Percentiles rank a stretch among this genome's conserved stretches.
These are phyloP conservation scores for Monochamus saltuarius DNA, from an alignment of 1,140 invertebrate species.

Conservation along the genomic window DNA sequence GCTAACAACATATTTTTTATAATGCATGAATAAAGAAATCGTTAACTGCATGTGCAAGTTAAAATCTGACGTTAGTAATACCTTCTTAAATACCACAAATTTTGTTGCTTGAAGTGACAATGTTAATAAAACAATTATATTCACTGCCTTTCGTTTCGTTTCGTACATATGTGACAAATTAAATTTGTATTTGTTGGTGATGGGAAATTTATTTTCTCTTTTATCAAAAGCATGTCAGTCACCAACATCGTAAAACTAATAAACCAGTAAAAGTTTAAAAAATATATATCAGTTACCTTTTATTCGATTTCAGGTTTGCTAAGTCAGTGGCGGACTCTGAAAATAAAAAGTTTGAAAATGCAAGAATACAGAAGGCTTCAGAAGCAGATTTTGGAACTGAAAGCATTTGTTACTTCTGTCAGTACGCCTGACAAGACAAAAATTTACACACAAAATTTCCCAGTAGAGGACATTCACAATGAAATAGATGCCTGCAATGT, in stretches of 20 bases:
- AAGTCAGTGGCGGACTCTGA: conserved; percentile 45
- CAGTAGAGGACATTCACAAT: conserved; percentile 38
- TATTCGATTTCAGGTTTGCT: conserved; percentile 44
- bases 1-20: no score
- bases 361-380: conserved; percentile 45
- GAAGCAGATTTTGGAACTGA: conserved; percentile 43
- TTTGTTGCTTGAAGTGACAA: no score
- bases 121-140: no score
- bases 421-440: conserved; percentile 27
- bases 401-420: conserved; percentile 34
- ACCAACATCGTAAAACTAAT: background rate
- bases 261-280: no score
- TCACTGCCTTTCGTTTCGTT: no score
- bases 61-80: no score
- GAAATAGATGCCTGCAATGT: conserved; percentile 41
- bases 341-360: conserved; percentile 42
- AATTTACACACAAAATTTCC: conserved; percentile 26
- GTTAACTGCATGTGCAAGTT: no score
- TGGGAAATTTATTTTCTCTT: background rate
- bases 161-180: background rate
- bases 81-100: no score
- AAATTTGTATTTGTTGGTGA: conserved; percentile 1
- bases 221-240: background rate
- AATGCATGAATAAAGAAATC: no score
- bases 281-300: conserved; percentile 10